These are phyloP conservation scores for Platysternon megacephalum DNA, from an alignment of 2,113 vertebrate genomes.

Conservation along the genomic window DNA sequence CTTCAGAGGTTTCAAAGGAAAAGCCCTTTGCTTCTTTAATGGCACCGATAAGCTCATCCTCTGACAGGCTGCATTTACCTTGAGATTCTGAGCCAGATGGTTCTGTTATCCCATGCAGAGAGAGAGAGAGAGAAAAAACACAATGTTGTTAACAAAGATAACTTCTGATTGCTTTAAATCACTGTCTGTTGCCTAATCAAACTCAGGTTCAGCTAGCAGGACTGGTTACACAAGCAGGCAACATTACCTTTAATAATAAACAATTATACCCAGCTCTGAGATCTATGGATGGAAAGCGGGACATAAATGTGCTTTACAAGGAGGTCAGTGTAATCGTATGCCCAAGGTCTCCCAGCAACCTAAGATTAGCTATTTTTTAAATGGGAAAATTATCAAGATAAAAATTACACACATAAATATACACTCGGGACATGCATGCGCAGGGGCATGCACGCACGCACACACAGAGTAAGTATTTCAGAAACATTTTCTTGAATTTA, in stretches of 20 bases:
- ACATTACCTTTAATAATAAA: not conserved
- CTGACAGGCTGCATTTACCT: conserved; percentile 79
- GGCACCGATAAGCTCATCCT: conserved; percentile 81
- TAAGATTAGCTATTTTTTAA: not conserved
- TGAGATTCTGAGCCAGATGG: conserved; percentile 80
- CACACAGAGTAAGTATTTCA: not conserved
- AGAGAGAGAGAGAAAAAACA: not conserved
- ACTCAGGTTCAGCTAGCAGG: not conserved
- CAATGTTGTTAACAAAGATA: conserved; percentile 18
- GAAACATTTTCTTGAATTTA: not conserved
- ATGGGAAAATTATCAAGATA: not conserved
- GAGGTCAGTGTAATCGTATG: not conserved
- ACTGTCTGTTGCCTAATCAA: not conserved
- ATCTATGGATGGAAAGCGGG: not conserved
- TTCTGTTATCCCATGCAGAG: conserved; percentile 67
- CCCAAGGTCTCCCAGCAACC: not conserved
- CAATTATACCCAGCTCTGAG: not conserved
- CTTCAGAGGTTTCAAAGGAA: conserved; percentile 67
- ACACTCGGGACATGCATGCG: rapidly evolving
- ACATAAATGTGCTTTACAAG: rapidly evolving
- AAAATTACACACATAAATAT: not conserved
- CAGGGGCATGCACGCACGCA: not conserved
- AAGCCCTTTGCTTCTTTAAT: conserved; percentile 81
- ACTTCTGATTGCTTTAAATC: conserved; percentile 26
- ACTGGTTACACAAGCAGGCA: conserved; percentile 20